Evolutionary conservation across 2,797 vertebrate genomes (phyloP).

Genomic region (Clarias fuscus): DNA sequence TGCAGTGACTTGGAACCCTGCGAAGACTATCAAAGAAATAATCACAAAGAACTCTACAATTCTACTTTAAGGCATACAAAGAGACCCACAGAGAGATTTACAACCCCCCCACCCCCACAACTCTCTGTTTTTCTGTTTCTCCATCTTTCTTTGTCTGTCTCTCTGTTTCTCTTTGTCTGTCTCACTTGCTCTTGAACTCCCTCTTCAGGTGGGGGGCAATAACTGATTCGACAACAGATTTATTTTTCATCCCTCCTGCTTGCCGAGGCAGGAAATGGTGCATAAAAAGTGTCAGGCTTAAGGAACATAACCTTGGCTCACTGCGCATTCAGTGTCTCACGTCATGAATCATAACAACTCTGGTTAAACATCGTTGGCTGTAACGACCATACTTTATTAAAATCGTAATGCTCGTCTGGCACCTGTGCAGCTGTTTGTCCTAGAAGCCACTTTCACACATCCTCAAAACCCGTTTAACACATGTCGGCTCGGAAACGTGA

Average conservation of each 20-base stretch:
- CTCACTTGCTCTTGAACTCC: conserved; percentile 52
- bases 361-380: background rate
- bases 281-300: background rate
- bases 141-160: background rate
- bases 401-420: conserved; percentile 55
- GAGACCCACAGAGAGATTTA: background rate
- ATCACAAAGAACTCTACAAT: background rate
- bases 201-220: conserved; percentile 74
- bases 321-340: background rate
- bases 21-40: background rate
- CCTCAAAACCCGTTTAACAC: conserved; percentile 56
- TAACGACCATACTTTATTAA: conserved; percentile 10
- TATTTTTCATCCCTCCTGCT: conserved; percentile 56
- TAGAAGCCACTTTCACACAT: conserved; percentile 62
- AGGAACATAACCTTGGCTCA: background rate
- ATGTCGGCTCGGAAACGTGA: conserved; percentile 68
- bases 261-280: conserved; percentile 9
- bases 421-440: conserved; percentile 41
- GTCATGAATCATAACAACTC: conserved; percentile 1
- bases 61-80: background rate
- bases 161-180: background rate
- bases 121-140: background rate
- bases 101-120: too few relatives aligned
- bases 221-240: conserved; percentile 81
- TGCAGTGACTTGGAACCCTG: conserved; percentile 2